phyloP scores from a whole-genome alignment of 2,113 vertebrate genomes.

The Rousettus leschenaultii region DNA sequence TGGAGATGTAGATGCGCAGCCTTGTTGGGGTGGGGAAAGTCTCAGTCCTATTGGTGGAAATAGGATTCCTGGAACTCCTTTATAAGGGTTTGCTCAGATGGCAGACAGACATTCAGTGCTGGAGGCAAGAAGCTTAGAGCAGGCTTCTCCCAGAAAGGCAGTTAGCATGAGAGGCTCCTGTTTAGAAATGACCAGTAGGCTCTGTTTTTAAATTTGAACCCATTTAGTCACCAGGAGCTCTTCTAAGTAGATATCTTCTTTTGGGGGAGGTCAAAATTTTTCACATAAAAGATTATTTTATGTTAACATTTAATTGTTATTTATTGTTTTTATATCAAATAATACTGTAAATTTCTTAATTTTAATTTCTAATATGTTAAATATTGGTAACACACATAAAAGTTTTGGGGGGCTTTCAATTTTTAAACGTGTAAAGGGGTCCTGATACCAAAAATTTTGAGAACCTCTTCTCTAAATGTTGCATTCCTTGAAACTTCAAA shows the following conservation, averaged over 20 bases:
- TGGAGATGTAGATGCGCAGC: neutral
- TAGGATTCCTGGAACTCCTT: neutral
- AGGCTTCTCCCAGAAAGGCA: no score
- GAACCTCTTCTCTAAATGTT: neutral
- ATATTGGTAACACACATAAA: neutral
- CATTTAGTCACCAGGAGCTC: neutral
- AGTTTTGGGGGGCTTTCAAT: neutral
- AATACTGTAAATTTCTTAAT: neutral
- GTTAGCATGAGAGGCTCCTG: neutral
- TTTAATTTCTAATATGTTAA: neutral
- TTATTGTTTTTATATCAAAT: conserved; percentile 13
- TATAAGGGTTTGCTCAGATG: no score
- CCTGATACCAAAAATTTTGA: neutral
- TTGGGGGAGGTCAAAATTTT: neutral
- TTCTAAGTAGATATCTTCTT: neutral
- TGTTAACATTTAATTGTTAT: neutral
- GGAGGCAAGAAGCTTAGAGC: no score
- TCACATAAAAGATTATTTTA: neutral
- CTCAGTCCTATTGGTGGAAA: neutral
- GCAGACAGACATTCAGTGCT: neutral
- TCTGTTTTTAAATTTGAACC: neutral
- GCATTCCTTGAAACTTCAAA: neutral
- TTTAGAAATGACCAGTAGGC: neutral
- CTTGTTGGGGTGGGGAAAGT: neutral
- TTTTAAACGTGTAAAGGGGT: neutral